A percentile compares a stretch with the other conserved stretches of the same genome.
These are phyloP conservation scores for Salminus brasiliensis DNA, from an alignment of 2,113 vertebrate species.

Conservation along the genomic window DNA sequence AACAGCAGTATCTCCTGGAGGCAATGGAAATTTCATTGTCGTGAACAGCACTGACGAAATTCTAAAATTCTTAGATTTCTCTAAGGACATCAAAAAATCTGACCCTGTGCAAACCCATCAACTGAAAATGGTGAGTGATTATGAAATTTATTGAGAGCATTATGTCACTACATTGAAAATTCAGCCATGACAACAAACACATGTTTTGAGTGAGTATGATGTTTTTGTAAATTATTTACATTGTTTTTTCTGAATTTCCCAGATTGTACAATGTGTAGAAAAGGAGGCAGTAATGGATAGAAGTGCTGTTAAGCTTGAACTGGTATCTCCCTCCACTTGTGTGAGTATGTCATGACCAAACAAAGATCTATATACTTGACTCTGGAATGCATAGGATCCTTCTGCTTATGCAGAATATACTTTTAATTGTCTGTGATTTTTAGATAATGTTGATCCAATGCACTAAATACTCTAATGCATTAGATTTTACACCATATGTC, in stretches of 20 bases:
- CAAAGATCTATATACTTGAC: no score
- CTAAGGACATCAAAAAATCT: background rate
- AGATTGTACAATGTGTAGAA: slow-evolving; percentile 53
- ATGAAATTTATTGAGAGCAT: background rate
- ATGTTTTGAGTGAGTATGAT: no score
- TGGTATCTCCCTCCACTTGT: slow-evolving; percentile 20
- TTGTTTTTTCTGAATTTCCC: background rate
- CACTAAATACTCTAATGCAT: no score
- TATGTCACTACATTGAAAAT: no score
- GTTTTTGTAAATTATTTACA: background rate
- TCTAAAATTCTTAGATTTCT: background rate
- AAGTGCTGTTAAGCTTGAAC: slow-evolving; percentile 30
- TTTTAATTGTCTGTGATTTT: background rate
- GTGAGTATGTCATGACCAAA: slow-evolving; percentile 64
- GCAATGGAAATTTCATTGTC: no score
- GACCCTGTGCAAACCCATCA: background rate
- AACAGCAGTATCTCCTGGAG: background rate
- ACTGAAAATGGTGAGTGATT: background rate
- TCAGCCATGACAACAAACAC: no score
- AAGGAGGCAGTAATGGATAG: slow-evolving; percentile 35
- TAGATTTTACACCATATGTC: no score
- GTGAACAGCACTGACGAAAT: background rate
- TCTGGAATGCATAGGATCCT: no score
- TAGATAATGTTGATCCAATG: no score
- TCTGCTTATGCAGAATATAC: background rate